Base-by-base conservation (phyloP, 2,888 invertebrate species). In the Pecten maximus region DNA sequence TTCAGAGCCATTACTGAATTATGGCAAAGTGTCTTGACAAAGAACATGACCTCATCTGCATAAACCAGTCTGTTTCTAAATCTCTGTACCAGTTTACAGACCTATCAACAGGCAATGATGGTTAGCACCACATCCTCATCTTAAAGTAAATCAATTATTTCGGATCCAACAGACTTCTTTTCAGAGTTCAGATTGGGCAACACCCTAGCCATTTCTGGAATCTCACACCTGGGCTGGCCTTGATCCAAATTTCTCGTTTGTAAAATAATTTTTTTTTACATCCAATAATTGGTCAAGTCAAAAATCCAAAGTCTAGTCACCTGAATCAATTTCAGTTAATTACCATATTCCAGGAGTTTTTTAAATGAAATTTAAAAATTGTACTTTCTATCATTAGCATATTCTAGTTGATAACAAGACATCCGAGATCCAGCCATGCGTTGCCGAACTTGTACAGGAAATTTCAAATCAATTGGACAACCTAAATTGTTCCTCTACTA, bases 281-380 rank as follows among this genome's bases (percentile, higher is more conserved):
- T 15, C 28, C 4, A 74, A 74, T 35, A 74, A 74, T 74, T 35
- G 28, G 74, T 23, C 28, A 74, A 74, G 35, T 74, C 35, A 10
- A 74, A 74, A 74, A 74, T 74, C 74, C 6, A 74, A 74, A 74
- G 35, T 74, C 35, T 74, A 74, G 74, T 74, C 35, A 74, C 35
- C 35, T 74, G 28, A 23, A 54, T 54, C 15, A 19, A 50, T 19
- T 8, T 50, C 50, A n/a, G n/a, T n/a, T n/a, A n/a, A n/a, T n/a
- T 50, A 50, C 19, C 19, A 50, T 50, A 19, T 74, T 12, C 0
- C 35, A 74, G 35, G 4, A 35, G 19, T 12, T 54, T 12, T 44
- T 44, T 10, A 44, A 44, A 10, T 44, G 44, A 44, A 44, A 44
- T 6, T 44, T 12, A 44, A 12, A 60, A 23, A 60, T 23, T 60